Percentiles rank a stretch among this genome's conserved stretches.
Evolutionary conservation across 2,888 invertebrate genomes (phyloP).

Genomic region (Drosophila quinaria): DNA sequence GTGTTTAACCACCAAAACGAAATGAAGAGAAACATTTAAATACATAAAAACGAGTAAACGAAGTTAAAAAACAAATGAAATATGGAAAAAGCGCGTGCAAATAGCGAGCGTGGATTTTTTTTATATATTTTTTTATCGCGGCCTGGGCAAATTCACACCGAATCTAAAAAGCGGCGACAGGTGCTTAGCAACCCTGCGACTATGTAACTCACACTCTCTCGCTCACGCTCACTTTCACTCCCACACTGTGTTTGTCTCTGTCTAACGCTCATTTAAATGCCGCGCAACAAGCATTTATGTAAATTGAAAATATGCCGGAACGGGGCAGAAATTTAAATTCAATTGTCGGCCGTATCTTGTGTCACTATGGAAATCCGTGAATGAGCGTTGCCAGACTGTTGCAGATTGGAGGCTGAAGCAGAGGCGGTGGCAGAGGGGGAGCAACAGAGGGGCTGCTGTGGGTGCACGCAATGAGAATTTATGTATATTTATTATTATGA

Average conservation of each 20-base stretch:
- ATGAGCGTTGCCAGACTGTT: slow-evolving; percentile 7
- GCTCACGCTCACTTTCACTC: background rate
- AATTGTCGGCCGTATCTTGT: slow-evolving; percentile 72
- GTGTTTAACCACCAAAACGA: slow-evolving; percentile 46
- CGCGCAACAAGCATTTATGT: slow-evolving; percentile 78
- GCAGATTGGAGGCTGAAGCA: slow-evolving; percentile 3
- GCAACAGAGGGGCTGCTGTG: slow-evolving; percentile 1
- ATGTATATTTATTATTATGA: slow-evolving; percentile 64
- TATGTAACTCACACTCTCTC: background rate
- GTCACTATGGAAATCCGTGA: slow-evolving; percentile 49
- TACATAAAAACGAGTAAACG: slow-evolving; percentile 33
- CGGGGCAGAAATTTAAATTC: slow-evolving; percentile 76
- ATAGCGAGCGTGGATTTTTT: slow-evolving; percentile 38
- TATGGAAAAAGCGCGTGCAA: slow-evolving; percentile 67
- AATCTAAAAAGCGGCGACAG: slow-evolving; percentile 52
- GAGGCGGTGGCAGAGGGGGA: background rate
- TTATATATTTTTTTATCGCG: slow-evolving; percentile 22
- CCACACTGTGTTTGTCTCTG: slow-evolving; percentile 19
- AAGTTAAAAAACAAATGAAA: slow-evolving; percentile 52
- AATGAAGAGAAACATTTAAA: slow-evolving; percentile 14
- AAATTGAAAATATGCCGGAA: slow-evolving; percentile 77
- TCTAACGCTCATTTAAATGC: slow-evolving; percentile 63
- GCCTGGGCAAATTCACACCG: slow-evolving; percentile 61
- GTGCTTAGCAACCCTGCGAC: slow-evolving; percentile 45
- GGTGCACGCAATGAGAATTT: slow-evolving; percentile 61